phyloP scores from a whole-genome alignment of 2,797 vertebrate species.

The Poecilia velifera region DNA sequence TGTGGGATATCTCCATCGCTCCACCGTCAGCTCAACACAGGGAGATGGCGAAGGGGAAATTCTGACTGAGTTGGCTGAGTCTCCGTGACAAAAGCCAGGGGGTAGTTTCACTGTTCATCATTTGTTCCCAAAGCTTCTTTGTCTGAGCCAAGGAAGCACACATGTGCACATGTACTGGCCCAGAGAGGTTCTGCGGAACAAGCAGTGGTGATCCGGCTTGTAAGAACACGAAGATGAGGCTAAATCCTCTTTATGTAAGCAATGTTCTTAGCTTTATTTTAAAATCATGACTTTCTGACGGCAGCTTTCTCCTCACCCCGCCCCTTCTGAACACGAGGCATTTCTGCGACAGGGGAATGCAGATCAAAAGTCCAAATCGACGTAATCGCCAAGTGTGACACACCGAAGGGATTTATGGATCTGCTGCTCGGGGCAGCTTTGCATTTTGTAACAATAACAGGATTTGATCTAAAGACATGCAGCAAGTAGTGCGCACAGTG shows the following conservation, averaged over 20 bases:
- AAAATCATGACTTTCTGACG: slow-evolving; percentile 49
- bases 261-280: slow-evolving; percentile 48
- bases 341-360: slow-evolving; percentile 1
- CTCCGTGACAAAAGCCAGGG: slow-evolving; percentile 44
- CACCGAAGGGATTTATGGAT: slow-evolving; percentile 34
- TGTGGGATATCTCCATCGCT: slow-evolving; percentile 54
- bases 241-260: slow-evolving; percentile 70
- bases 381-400: slow-evolving; percentile 21
- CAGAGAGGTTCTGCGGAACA: slow-evolving; percentile 30
- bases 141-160: not conserved
- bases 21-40: slow-evolving; percentile 40
- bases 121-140: slow-evolving; percentile 40
- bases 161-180: not conserved
- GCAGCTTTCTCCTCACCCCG: not conserved
- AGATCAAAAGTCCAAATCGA: slow-evolving; percentile 23
- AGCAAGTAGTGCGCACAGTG: not conserved
- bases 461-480: slow-evolving; percentile 13
- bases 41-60: slow-evolving; percentile 64
- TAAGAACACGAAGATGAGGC: slow-evolving; percentile 33
- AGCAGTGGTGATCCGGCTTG: slow-evolving; percentile 26
- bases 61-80: slow-evolving; percentile 62
- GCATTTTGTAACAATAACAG: slow-evolving; percentile 40
- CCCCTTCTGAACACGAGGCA: slow-evolving; percentile 6
- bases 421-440: slow-evolving; percentile 15
- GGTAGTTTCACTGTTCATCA: slow-evolving; percentile 26